phyloP scores from a whole-genome alignment of 92 coral and sea anemone genomes.

The Siderastrea siderea region DNA sequence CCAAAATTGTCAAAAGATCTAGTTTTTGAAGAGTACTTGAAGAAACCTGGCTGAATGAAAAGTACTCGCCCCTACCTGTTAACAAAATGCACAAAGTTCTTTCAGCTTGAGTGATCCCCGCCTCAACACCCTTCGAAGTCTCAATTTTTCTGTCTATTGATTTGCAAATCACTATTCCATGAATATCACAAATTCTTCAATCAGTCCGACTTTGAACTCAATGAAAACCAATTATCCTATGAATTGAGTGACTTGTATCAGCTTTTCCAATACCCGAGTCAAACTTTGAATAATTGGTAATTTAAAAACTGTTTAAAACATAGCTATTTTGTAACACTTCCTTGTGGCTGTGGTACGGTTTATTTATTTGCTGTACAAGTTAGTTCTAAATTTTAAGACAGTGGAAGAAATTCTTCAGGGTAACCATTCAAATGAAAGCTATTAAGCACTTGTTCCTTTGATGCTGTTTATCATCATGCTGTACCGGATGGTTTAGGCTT shows the following conservation, averaged over 20 bases:
- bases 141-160: slow-evolving; percentile 7
- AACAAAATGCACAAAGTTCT: neutral
- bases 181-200: neutral
- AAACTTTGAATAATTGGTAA: too few relatives aligned
- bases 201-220: neutral
- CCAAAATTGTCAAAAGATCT: neutral
- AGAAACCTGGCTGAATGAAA: neutral
- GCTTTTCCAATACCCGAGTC: neutral
- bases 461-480: neutral
- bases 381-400: neutral
- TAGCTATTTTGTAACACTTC: too few relatives aligned
- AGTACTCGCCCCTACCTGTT: neutral
- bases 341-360: neutral
- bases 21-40: neutral
- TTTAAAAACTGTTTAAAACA: too few relatives aligned
- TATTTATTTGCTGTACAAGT: neutral
- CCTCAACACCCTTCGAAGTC: neutral
- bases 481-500: neutral
- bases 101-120: neutral
- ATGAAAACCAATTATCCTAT: neutral
- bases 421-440: neutral
- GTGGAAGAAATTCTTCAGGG: neutral
- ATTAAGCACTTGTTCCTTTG: neutral
- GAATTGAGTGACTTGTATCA: neutral
- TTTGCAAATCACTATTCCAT: neutral